Base-by-base conservation (phyloP, 1,140 invertebrate genomes). In the Drosophila yakuba region DNA sequence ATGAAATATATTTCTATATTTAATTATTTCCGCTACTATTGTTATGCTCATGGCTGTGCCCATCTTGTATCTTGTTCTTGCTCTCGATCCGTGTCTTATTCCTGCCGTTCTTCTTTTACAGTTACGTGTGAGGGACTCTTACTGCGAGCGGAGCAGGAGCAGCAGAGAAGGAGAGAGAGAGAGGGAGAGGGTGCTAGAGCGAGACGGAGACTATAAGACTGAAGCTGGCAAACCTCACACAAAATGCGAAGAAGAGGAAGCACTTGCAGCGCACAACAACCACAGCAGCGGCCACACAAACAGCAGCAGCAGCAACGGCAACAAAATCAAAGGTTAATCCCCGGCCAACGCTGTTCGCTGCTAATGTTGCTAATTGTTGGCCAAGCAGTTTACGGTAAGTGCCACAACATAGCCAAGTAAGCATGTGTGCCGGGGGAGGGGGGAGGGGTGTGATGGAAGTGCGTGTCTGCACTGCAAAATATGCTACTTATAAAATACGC, bases 341-440 rank as follows among this genome's bases (percentile, higher is more conserved):
- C 12, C 25, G 44, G 66, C 66, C 71, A 54, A 58, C 23, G 58
- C 47, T 60, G 36, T 28, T 45, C 41, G 38, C 73, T 51, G 64
- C 59, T 89, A 74, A 90, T 84, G 66, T 52, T 89, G 74, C 85
- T 89, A 89, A 89, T 89, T 89, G 85, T 80, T 84, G 85, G 69
- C 62, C 74, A 84, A 55, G 81, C 80, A 80, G 77, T 90, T 90
- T 84, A 85, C 76, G 84, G 84, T 89, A 90, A 89, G 84, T 89
- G 67, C 60, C 12, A 63, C 36, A 66, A 41, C n/a, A 51, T 63
- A 57, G 36, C 45, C 17, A 20, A 58, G 20, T 20, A 23, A 44
- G 15, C 32, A 44, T 8, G 6, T 8, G 4, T 17, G 45, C 11
- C 5, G 23, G 23, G 14, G 6, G 2, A 8, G 14, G 14, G 20